Base-by-base conservation (phyloP, 2,113 vertebrate species). In the Nycticebus coucang region DNA sequence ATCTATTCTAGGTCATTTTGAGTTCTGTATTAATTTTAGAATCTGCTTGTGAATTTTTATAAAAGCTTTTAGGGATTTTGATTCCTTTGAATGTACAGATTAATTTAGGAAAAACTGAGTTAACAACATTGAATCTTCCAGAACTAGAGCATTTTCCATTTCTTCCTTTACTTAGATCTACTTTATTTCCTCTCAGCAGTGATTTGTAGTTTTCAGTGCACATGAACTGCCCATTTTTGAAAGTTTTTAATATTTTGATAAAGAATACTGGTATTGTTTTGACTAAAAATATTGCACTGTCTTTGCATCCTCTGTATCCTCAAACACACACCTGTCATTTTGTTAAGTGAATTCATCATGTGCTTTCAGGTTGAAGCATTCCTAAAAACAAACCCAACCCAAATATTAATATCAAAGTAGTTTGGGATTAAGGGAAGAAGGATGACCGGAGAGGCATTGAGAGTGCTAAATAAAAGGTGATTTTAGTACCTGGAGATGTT, bases 181-280 rank as follows among this genome's bases (percentile, higher is more conserved):
- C 60, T 94, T 69, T 84, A 66, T 55, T 94, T 85, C 62, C 59
- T 37, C 69, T 95, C 28, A 33, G 71, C 17, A 68, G 92, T 84
- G 37, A 3, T 86, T 89, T 92, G 9, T 1, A 82, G 15, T n/a
- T 87, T 82, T 81, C 45, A 81, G 1, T 50, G 30, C 37, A 10
- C 14, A 64, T 50, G 55, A 55, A 1, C 55, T 62, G 33, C 22
- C 91, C 53, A 85, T 78, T 93, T 95, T 66, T 92, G 35, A 79
- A 13, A 81, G 50, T 45, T 91, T 89, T 93, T 35, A 81, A 55
- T 87, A 95, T 89, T 95, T 89, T 79, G 35, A 50, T 78, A 86
- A 89, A 66, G 21, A 68, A 62, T 66, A 24, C 2, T 66, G 24
- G 35, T 92, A 26, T 64, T 86, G 30, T 80, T 96, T 92, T 75